Evolutionary conservation across 2,113 vertebrate species (phyloP).

Genomic region (Gavia stellata): DNA sequence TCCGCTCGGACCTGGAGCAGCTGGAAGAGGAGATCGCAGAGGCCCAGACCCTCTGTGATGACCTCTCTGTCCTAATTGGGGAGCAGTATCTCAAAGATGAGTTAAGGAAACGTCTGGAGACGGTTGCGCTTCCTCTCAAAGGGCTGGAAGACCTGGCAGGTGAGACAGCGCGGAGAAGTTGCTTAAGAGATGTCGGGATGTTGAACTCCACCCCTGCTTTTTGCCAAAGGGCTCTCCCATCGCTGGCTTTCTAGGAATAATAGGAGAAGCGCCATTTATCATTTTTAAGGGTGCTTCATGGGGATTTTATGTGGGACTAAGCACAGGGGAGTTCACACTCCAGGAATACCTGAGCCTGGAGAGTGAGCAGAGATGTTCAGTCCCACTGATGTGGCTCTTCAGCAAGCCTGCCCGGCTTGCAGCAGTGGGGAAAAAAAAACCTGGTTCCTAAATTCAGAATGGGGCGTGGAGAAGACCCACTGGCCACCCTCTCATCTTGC

Average conservation of each 20-base stretch:
- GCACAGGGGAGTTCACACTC: neutral
- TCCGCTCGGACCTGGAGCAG: slow-evolving; percentile 89
- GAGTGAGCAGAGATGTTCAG: neutral
- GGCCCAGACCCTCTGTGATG: slow-evolving; percentile 84
- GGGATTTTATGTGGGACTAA: neutral
- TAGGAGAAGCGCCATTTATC: neutral
- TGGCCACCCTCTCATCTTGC: neutral
- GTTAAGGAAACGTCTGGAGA: slow-evolving; percentile 88
- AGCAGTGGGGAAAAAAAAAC: neutral
- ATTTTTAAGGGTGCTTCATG: neutral
- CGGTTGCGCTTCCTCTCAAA: slow-evolving; percentile 84
- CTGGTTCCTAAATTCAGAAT: neutral
- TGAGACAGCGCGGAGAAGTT: slow-evolving; percentile 46
- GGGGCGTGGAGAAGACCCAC: neutral
- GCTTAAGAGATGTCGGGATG: neutral
- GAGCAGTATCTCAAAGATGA: slow-evolving; percentile 96
- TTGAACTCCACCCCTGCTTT: neutral
- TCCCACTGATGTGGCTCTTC: neutral
- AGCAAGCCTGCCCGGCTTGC: too few species aligned
- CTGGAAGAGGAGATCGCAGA: slow-evolving; percentile 79
- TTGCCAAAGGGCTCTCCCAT: neutral
- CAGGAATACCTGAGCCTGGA: neutral
- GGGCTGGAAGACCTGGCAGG: slow-evolving; percentile 93
- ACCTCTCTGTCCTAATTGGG: slow-evolving; percentile 87
- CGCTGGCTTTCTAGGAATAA: neutral